Evolutionary conservation across 92 coral and sea anemone species (phyloP).

Genomic region (Phenganax subtilis): DNA sequence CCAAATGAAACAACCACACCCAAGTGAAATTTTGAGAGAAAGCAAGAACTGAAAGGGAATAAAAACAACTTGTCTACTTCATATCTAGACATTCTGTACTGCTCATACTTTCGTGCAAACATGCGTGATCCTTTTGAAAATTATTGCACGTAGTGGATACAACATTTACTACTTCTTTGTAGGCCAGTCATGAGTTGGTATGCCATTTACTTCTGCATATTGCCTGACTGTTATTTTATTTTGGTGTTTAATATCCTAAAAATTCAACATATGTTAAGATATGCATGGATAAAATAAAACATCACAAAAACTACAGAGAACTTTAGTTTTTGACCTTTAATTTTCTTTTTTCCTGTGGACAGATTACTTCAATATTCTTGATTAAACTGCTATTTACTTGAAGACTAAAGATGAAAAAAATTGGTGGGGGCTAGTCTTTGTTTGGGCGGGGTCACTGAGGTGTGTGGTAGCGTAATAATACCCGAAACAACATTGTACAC

Average conservation of each 20-base stretch:
- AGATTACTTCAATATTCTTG: slow-evolving; percentile 66
- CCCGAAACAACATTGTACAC: not conserved
- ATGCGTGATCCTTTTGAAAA: not conserved
- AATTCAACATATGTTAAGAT: not conserved
- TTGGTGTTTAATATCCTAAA: slow-evolving; percentile 51
- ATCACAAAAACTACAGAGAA: not conserved
- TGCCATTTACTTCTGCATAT: slow-evolving; percentile 51
- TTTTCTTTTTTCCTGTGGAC: slow-evolving; percentile 79
- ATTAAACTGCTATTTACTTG: slow-evolving; percentile 56
- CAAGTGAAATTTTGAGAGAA: slow-evolving; percentile 52
- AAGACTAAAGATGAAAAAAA: not conserved
- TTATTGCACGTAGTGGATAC: not conserved
- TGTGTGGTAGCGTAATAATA: not conserved
- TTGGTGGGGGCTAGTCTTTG: too few species aligned
- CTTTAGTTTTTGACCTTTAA: slow-evolving; percentile 35
- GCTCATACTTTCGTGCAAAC: too few species aligned
- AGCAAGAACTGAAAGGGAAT: not conserved
- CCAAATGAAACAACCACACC: slow-evolving; percentile 98
- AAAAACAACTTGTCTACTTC: not conserved
- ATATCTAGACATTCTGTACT: too few species aligned
- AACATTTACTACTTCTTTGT: slow-evolving; percentile 21
- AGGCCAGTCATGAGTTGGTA: slow-evolving; percentile 71
- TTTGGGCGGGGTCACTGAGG: too few species aligned
- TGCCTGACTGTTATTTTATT: slow-evolving; percentile 59
- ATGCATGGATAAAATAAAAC: not conserved